Evolutionary conservation across 1,140 invertebrate species (phyloP), one percentile per base, ranked within the genome.

Genomic region (Drosophila lini): DNA sequence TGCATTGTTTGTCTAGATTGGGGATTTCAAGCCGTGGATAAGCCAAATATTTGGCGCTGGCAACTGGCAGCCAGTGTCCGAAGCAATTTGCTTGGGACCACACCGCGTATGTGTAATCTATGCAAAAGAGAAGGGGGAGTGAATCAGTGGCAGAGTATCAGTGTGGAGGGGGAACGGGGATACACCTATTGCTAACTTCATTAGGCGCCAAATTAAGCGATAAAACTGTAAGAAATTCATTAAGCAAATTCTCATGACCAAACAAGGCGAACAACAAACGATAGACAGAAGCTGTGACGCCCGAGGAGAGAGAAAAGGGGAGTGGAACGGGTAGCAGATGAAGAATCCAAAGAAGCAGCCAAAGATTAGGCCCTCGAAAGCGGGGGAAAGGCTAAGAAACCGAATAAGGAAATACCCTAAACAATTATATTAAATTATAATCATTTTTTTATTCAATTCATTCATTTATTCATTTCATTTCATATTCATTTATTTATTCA

Each of bases 141-240:
- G 62, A 78, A 74, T 80, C 62, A 53, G 36, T 52, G 36, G 16
- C 7, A 22, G 25, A 28, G 8, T 9, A 22, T 22, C 3, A 6
- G 38, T 0, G 38, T 0, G 16, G 22, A 9, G 2, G 15, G 16
- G 42, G 13, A 9, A 28, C 25, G 22, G 7, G 19, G 34, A 22
- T n/a, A 73, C 53, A 79, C 69, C 83, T 76, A 76, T 79, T 69
- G 83, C 47, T 69, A 67, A 88, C 83, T 86, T 86, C 83, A 86
- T 86, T 86, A 88, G 67, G 67, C 81, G 45, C 81, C 81, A 84
- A 84, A 84, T 84, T 84, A 84, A 84, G 81, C 81, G 81, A 84
- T 84, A 84, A 84, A 81, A 74, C 81, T 68, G 48, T 83, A 81
- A 61, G 78, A 84, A 84, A 84, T 84, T 84, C 81, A 84, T 84